phyloP scores from a whole-genome alignment of 2,888 invertebrate species.

The Sycophila texana region DNA sequence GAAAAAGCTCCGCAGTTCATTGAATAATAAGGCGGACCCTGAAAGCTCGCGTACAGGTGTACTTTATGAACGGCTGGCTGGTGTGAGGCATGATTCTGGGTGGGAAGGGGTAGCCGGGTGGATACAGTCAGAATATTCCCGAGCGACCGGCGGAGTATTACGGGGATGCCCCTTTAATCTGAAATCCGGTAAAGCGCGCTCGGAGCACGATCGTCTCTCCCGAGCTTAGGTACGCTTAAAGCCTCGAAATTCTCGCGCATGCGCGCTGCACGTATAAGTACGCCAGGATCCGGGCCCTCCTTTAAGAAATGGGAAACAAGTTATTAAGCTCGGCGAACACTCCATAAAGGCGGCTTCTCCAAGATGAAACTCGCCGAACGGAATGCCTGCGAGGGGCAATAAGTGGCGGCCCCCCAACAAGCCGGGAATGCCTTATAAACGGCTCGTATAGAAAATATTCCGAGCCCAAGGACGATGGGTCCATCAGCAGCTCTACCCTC shows the following conservation, averaged over 20 bases:
- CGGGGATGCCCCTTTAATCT: slow-evolving; percentile 20
- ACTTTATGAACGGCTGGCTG: background rate
- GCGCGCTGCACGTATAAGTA: background rate
- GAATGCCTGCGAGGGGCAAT: background rate
- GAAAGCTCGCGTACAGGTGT: background rate
- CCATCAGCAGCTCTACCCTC: background rate
- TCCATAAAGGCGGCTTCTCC: background rate
- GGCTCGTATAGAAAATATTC: background rate
- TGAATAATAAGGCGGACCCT: no score
- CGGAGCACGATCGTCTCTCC: slow-evolving; percentile 17
- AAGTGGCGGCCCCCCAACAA: slow-evolving; percentile 2
- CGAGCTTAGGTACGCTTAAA: slow-evolving; percentile 12
- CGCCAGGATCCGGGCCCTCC: background rate
- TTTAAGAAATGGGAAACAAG: background rate
- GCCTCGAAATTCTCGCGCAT: slow-evolving; percentile 26
- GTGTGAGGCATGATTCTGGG: background rate
- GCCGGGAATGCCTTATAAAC: slow-evolving; percentile 8
- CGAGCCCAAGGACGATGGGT: no score
- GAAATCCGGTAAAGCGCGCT: slow-evolving; percentile 23
- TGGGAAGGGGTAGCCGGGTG: background rate
- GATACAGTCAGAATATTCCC: background rate
- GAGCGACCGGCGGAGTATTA: background rate
- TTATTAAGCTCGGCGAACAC: background rate
- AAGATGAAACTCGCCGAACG: slow-evolving; percentile 2
- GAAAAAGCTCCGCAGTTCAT: no score